phyloP scores from a whole-genome alignment of 2,888 invertebrate species.

The Drosophila tripunctata region DNA sequence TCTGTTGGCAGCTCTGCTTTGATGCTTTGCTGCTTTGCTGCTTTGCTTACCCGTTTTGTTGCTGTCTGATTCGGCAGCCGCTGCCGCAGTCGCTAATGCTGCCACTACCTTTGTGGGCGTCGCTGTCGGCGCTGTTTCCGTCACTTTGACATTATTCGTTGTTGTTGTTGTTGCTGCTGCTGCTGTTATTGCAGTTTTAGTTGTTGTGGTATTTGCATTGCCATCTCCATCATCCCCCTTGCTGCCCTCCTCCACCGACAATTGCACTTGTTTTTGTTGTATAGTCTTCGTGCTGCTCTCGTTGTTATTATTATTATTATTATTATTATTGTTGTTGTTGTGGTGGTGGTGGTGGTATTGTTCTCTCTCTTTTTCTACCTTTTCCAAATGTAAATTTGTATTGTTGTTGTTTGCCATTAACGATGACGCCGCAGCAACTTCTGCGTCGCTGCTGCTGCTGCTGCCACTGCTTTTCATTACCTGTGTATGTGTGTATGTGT shows the following conservation, averaged over 20 bases:
- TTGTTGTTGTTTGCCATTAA: conserved; percentile 31
- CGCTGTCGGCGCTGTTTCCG: conserved; percentile 34
- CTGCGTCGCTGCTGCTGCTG: conserved; percentile 23
- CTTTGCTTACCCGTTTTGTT: conserved; percentile 55
- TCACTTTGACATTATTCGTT: conserved; percentile 53
- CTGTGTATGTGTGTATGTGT: conserved; percentile 25
- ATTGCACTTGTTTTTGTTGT: conserved; percentile 35
- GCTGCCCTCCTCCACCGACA: no score
- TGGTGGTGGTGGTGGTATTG: conserved; percentile 29
- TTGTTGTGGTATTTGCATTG: conserved; percentile 58
- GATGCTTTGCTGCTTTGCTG: conserved; percentile 59
- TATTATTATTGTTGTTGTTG: conserved; percentile 25
- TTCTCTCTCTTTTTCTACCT: conserved; percentile 28
- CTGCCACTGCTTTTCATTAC: conserved; percentile 25
- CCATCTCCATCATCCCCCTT: conserved; percentile 39
- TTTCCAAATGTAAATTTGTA: conserved; percentile 43
- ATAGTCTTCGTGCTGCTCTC: conserved; percentile 35
- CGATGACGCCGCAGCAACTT: conserved; percentile 48
- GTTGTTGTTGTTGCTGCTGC: conserved; percentile 22
- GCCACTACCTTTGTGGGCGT: conserved; percentile 10
- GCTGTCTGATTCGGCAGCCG: conserved; percentile 40
- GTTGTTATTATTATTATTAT: conserved; percentile 27
- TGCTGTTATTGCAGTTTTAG: conserved; percentile 27
- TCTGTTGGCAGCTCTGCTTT: conserved; percentile 55
- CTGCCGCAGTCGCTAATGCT: conserved; percentile 13